Base-by-base conservation (phyloP, 2,888 invertebrate species). In the Diadegma fenestrale region DNA sequence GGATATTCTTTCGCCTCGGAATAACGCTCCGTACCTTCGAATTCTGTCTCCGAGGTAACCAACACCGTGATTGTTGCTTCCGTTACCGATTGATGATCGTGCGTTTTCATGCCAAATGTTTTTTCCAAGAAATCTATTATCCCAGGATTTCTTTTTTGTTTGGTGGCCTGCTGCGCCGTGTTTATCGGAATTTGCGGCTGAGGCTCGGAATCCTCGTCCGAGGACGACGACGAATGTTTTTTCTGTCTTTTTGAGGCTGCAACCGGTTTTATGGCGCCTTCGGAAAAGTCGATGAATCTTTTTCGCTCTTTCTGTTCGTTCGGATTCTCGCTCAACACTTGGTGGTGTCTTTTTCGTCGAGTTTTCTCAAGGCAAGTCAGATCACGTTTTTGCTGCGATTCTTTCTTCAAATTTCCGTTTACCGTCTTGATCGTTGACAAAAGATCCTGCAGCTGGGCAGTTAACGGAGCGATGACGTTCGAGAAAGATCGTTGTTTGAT, bases 401-500 rank as follows among this genome's bases (percentile, higher is more conserved):
- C 82, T 7, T 63, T 84, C 76, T 82, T 87, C 61, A 90, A 80
- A 66, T 89, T 89, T 26, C 84, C 84, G 48, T 90, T 90, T 6
- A 90, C 88, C 30, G 86, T 76, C 69, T 89, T 88, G 30, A 90
- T 88, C 2, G 89, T 88, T 33, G 78, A 85, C 54, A 90, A 64
- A 37, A 90, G 83, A 61, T 88, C 88, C 69, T 89, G 86, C 30
- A 90, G 22, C 43, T 90, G 89, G 4, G 63, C 82, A 0, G 89
- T 88, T 54, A 90, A 54, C n/a, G 90, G 90, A 19, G 88, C 88
- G 43, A 90, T 88, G 1, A 89, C 88, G 14, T 48, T 87, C 14
- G 90, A 85, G 30, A 90, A 86, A 0, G 88, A 86, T 43, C 85
- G 86, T 14, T 69, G 79, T 22, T 75, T 83, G 0, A 61, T 61